Evolutionary conservation across 2,888 invertebrate genomes (phyloP).

Genomic region (Microchrysa polita): DNA sequence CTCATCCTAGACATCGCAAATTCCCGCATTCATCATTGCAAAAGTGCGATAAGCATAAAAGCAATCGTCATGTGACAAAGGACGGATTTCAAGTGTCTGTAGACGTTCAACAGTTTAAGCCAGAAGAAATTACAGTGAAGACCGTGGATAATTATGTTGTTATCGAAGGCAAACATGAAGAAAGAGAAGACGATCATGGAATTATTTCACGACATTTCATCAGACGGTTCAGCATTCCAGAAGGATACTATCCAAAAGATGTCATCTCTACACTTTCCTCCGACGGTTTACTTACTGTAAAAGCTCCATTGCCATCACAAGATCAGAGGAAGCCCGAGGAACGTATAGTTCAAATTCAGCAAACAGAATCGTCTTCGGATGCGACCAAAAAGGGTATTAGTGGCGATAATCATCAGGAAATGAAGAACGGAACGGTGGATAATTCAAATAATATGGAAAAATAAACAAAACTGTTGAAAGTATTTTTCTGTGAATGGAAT

Average conservation of each 20-base stretch:
- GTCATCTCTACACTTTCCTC: slow-evolving; percentile 79
- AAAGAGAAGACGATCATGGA: slow-evolving; percentile 79
- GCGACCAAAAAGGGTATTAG: slow-evolving; percentile 59
- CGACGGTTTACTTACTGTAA: slow-evolving; percentile 77
- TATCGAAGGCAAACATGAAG: slow-evolving; percentile 82
- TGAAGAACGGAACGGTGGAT: too few relatives aligned
- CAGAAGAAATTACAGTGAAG: slow-evolving; percentile 81
- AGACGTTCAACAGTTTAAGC: slow-evolving; percentile 82
- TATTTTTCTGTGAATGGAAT: too few relatives aligned
- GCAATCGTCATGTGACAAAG: slow-evolving; percentile 64
- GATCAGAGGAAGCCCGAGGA: slow-evolving; percentile 61
- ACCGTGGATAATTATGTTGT: slow-evolving; percentile 77
- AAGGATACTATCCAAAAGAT: slow-evolving; percentile 77
- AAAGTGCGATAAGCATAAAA: not conserved
- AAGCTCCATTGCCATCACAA: slow-evolving; percentile 69
- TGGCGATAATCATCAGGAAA: too few relatives aligned
- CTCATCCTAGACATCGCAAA: not conserved
- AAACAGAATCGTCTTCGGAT: slow-evolving; percentile 70
- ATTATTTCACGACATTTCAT: slow-evolving; percentile 80
- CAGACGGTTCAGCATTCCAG: slow-evolving; percentile 78
- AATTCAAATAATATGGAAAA: slow-evolving; percentile 12
- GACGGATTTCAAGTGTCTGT: slow-evolving; percentile 76
- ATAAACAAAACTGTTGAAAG: not conserved
- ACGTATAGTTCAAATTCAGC: slow-evolving; percentile 69
- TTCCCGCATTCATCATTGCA: not conserved